These are phyloP conservation scores for Trichonephila inaurata DNA, from an alignment of 1,140 invertebrate genomes.

Conservation along the genomic window DNA sequence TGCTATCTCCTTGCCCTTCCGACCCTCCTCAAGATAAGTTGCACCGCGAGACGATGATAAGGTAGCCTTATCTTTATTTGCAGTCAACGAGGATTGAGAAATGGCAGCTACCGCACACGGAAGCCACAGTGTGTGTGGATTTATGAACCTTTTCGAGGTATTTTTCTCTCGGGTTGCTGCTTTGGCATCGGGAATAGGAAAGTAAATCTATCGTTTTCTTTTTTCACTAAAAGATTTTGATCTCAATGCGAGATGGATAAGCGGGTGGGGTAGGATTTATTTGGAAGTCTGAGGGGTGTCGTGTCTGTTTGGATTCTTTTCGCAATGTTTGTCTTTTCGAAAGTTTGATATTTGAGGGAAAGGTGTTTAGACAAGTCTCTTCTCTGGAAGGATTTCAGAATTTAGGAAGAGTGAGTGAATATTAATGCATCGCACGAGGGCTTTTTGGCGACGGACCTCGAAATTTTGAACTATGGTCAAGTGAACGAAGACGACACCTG, in stretches of 20 bases:
- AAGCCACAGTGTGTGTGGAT: conserved; percentile 3
- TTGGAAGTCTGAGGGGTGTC: background rate
- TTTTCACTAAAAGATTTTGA: background rate
- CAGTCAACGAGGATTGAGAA: conserved; percentile 54
- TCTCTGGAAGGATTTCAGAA: no score
- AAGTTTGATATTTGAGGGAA: no score
- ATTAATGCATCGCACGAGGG: no score
- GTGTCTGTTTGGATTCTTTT: background rate
- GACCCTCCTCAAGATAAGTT: background rate
- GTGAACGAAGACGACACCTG: no score
- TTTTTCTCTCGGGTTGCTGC: background rate
- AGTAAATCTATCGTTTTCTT: background rate
- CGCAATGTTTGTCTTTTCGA: background rate
- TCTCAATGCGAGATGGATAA: background rate
- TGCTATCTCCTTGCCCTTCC: conserved; percentile 39
- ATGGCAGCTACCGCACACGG: conserved; percentile 60
- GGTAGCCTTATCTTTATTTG: conserved; percentile 40
- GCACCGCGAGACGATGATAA: conserved; percentile 2
- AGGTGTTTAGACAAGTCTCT: no score
- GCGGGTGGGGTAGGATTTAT: background rate
- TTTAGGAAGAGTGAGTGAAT: no score
- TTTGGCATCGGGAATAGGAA: background rate
- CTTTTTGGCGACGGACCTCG: no score
- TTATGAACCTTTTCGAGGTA: conserved; percentile 25
- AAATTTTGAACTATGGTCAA: no score